phyloP scores from a whole-genome alignment of 2,888 invertebrate genomes.

The Conops quadrifasciatus region DNA sequence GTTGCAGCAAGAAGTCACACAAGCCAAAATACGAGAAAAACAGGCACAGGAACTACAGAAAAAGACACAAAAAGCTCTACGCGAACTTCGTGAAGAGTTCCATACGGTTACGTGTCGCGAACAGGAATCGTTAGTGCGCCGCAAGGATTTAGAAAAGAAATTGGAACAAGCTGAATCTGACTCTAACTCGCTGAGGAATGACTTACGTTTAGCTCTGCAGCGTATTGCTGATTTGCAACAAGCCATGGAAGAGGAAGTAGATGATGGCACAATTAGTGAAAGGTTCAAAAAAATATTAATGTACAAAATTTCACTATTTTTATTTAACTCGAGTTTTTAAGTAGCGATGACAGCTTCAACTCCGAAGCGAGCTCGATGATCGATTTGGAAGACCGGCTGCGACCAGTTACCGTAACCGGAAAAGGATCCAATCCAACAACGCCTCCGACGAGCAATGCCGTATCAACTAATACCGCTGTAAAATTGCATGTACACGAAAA shows the following conservation, averaged over 20 bases:
- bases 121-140: conserved; percentile 77
- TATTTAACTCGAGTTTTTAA: too few relatives aligned
- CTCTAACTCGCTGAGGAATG: conserved; percentile 76
- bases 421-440: conserved; percentile 46
- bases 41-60: conserved; percentile 81
- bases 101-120: conserved; percentile 76
- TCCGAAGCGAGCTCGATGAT: conserved; percentile 59
- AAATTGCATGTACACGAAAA: conserved; percentile 61
- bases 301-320: not conserved
- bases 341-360: conserved; percentile 56
- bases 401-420: conserved; percentile 59
- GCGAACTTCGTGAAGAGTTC: conserved; percentile 83
- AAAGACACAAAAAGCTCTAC: conserved; percentile 75
- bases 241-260: conserved; percentile 88
- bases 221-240: conserved; percentile 91
- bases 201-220: conserved; percentile 86
- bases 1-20: conserved; percentile 75
- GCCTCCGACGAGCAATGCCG: conserved; percentile 47
- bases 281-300: conserved; percentile 52
- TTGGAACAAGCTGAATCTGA: conserved; percentile 77
- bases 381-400: conserved; percentile 63
- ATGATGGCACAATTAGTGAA: conserved; percentile 67
- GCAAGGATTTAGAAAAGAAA: conserved; percentile 79
- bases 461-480: conserved; percentile 54
- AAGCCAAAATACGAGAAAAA: conserved; percentile 77